phyloP scores from a whole-genome alignment of 2,888 invertebrate species.

The Gasteruption jaculator region DNA sequence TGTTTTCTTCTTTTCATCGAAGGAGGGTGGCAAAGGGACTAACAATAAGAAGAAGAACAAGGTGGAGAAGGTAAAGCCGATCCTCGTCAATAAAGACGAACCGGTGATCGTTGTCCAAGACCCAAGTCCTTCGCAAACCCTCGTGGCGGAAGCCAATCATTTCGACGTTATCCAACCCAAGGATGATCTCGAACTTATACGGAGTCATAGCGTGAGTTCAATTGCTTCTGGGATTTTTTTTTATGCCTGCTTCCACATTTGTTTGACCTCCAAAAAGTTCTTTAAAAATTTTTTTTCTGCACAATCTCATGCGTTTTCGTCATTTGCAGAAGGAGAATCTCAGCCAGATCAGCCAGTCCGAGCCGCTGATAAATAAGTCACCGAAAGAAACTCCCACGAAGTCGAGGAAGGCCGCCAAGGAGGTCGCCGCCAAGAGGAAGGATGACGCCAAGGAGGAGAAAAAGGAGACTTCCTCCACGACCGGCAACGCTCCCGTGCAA shows the following conservation, averaged over 20 bases:
- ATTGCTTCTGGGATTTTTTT: too few species aligned
- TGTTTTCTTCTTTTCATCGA: conserved; percentile 29
- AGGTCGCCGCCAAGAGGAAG: conserved; percentile 36
- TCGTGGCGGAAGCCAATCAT: conserved; percentile 58
- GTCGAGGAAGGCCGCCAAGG: conserved; percentile 39
- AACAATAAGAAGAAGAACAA: conserved; percentile 69
- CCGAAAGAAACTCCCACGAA: conserved; percentile 47
- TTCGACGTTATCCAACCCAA: conserved; percentile 78
- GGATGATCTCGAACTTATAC: conserved; percentile 66
- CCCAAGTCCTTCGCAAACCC: conserved; percentile 47
- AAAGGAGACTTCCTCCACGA: conserved; percentile 26
- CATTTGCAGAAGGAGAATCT: conserved; percentile 38
- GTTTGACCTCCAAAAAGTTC: conserved; percentile 1
- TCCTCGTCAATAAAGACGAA: conserved; percentile 71
- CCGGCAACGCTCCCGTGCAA: conserved; percentile 20
- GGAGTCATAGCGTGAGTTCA: conserved; percentile 55
- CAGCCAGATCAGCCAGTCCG: conserved; percentile 34
- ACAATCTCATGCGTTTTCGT: conserved; percentile 17
- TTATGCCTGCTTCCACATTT: background rate
- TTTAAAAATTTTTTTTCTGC: conserved; percentile 10
- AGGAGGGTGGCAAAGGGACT: conserved; percentile 53
- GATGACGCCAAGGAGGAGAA: conserved; percentile 39
- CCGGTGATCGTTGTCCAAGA: conserved; percentile 52
- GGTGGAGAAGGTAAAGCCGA: conserved; percentile 69
- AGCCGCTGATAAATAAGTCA: conserved; percentile 38